These are phyloP conservation scores for Pelobates fuscus DNA, from an alignment of 2,113 vertebrate genomes.

Conservation along the genomic window DNA sequence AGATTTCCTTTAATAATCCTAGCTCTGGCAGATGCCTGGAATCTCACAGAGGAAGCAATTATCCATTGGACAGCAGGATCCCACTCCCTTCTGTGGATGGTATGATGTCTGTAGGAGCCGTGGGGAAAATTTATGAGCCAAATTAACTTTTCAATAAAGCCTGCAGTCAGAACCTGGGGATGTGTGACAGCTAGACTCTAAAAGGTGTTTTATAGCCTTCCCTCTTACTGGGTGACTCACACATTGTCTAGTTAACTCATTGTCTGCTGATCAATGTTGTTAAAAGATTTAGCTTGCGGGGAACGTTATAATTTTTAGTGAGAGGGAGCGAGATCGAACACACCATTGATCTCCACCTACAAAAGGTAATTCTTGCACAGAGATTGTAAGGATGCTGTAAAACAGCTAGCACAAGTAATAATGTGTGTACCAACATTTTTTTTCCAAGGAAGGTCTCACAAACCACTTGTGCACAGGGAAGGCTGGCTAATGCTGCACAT, in stretches of 20 bases:
- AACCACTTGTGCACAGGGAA: too few relatives aligned
- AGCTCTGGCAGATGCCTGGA: constrained; percentile 16
- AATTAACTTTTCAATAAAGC: constrained; percentile 48
- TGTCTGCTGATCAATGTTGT: neutral
- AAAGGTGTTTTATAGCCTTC: constrained; percentile 32
- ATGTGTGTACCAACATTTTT: too few relatives aligned
- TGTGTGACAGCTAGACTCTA: constrained; percentile 34
- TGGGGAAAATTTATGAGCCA: constrained; percentile 44
- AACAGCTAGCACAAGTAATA: too few relatives aligned
- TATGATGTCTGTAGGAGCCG: constrained; percentile 28
- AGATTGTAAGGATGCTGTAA: too few relatives aligned
- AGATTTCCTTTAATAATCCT: constrained; percentile 26
- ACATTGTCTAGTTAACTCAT: constrained; percentile 11
- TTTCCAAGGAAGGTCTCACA: too few relatives aligned
- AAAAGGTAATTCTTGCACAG: too few relatives aligned
- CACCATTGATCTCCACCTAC: too few relatives aligned
- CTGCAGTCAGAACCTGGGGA: constrained; percentile 34
- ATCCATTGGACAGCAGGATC: constrained; percentile 43
- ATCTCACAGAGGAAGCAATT: constrained; percentile 37
- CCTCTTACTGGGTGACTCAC: neutral
- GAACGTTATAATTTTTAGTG: too few relatives aligned
- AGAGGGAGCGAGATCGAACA: too few relatives aligned
- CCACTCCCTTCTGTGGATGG: constrained; percentile 28
- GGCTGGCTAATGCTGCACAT: too few relatives aligned
- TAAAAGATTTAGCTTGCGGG: neutral